Conservation (phyloP, 1,140 invertebrate genomes). For the Psix sp. region DNA sequence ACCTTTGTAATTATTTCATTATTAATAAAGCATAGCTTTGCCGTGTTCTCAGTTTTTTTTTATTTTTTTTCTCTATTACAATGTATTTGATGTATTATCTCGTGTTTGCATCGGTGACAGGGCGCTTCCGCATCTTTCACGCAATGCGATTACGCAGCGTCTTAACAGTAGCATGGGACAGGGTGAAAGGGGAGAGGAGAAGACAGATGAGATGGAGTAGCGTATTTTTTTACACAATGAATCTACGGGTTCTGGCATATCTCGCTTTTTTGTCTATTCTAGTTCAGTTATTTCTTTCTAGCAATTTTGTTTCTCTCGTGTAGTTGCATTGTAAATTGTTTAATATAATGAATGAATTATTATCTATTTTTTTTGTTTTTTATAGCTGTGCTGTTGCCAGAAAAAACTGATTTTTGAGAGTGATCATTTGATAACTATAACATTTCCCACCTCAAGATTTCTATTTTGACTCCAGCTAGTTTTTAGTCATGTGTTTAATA, state of each 20-base stretch:
- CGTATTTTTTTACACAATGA: background rate
- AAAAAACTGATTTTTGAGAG: constrained; percentile 7
- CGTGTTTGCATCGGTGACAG: constrained; percentile 50
- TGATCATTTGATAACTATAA: too few species aligned
- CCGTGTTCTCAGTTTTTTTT: constrained; percentile 28
- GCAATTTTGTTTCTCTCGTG: constrained; percentile 2
- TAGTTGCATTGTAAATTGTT: constrained; percentile 2
- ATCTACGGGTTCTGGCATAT: background rate
- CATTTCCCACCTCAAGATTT: too few species aligned
- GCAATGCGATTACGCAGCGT: constrained; percentile 3
- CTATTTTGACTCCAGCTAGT: too few species aligned
- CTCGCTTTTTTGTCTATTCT: background rate
- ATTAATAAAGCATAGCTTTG: constrained; percentile 50
- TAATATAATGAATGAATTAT: background rate
- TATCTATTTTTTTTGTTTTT: background rate
- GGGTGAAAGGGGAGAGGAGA: constrained; percentile 6
- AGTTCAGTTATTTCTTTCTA: background rate
- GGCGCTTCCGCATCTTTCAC: constrained; percentile 45
- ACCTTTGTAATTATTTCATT: constrained; percentile 46
- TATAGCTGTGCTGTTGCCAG: constrained; percentile 6
- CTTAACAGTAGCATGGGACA: background rate
- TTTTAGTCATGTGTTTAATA: too few species aligned
- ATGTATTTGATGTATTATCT: constrained; percentile 35
- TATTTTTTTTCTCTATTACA: constrained; percentile 17
- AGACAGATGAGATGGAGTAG: constrained; percentile 13